A percentile compares a stretch with the other conserved stretches of the same genome.
These are phyloP conservation scores for Lineus longissimus DNA, from an alignment of 1,140 invertebrate species.

Conservation along the genomic window DNA sequence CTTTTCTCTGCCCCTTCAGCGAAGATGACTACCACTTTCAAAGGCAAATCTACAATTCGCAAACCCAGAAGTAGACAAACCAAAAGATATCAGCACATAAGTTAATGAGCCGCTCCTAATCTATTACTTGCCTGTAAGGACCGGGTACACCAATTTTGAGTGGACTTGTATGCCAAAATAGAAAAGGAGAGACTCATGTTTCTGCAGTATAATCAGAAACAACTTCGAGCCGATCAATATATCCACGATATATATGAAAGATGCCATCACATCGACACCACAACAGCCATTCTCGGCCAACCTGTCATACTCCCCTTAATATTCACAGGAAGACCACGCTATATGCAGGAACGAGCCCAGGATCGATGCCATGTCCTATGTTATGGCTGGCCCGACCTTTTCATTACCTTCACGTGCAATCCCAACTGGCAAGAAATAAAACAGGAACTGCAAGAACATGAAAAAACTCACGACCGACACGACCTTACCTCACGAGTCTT, in stretches of 20 bases:
- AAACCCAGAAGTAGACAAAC: neutral
- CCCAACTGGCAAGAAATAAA: constrained; percentile 56
- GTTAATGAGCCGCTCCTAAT: constrained; percentile 5
- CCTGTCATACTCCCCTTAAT: constrained; percentile 13
- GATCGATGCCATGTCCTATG: neutral
- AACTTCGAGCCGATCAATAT: constrained; percentile 22
- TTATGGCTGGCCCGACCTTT: constrained; percentile 45
- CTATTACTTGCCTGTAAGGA: constrained; percentile 38
- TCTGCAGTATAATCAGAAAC: constrained; percentile 28
- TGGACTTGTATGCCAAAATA: constrained; percentile 52
- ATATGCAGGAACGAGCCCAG: constrained; percentile 3
- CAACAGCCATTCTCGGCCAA: constrained; percentile 29
- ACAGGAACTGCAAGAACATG: constrained; percentile 23
- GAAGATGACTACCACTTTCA: constrained; percentile 5
- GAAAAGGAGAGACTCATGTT: constrained; percentile 39
- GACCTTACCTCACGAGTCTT: constrained; percentile 57
- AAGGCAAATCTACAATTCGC: neutral
- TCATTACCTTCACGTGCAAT: constrained; percentile 54
- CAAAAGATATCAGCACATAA: constrained; percentile 5
- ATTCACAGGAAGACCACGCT: constrained; percentile 1
- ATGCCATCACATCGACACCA: too few relatives aligned
- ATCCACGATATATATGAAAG: constrained; percentile 27
- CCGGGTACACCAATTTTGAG: constrained; percentile 50
- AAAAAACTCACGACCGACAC: constrained; percentile 46
- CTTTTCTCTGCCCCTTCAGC: neutral